Percentiles rank a stretch among this genome's conserved stretches.
Conservation (phyloP, 2,797 vertebrate species). For the Hippopotamyrus pictus region DNA sequence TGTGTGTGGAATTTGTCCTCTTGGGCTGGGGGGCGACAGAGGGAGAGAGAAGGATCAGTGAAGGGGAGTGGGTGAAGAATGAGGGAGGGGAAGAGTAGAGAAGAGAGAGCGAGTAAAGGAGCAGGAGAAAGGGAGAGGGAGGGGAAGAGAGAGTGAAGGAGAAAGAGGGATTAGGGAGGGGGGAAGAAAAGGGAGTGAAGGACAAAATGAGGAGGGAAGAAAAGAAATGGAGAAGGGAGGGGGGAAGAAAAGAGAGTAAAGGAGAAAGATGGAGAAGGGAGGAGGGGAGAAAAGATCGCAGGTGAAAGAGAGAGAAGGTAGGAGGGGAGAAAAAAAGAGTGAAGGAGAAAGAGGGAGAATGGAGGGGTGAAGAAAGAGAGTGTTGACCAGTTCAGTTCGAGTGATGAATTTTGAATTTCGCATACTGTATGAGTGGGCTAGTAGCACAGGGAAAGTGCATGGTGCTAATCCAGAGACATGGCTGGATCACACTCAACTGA, state of each 20-base stretch:
- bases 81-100: not conserved
- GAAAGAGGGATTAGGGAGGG: not conserved
- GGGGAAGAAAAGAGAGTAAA: not conserved
- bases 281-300: not conserved
- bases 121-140: not conserved
- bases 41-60: not conserved
- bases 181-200: not conserved
- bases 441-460: conserved; percentile 67
- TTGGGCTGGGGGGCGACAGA: not conserved
- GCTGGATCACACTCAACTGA: conserved; percentile 66
- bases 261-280: not conserved
- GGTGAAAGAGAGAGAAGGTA: not conserved
- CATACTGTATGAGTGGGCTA: conserved; percentile 71
- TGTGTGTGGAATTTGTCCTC: not conserved
- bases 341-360: not conserved
- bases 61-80: not conserved
- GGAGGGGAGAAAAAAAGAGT: not conserved
- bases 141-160: not conserved
- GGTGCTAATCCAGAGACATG: conserved; percentile 67
- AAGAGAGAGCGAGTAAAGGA: not conserved
- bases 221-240: not conserved
- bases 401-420: conserved; percentile 74
- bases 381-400: not conserved
- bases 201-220: not conserved
- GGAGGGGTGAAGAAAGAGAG: not conserved